Base-by-base conservation (phyloP, 2,797 vertebrate species). In the Hypotaenidia okinawae region DNA sequence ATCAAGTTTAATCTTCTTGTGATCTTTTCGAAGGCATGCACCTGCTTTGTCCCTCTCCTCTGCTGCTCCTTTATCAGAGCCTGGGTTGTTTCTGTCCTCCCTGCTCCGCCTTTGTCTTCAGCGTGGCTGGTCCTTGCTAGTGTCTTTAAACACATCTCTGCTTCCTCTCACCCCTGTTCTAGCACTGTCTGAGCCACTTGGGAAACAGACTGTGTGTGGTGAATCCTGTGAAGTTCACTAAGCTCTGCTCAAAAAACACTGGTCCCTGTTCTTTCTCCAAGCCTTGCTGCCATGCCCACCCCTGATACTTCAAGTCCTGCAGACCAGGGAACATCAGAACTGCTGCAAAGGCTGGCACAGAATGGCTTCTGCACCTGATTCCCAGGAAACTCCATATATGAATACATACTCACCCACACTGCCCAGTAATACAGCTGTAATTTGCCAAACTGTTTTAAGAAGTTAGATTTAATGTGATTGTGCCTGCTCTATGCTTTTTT, bases 1-100 rank as follows among this genome's bases (percentile, higher is more conserved):
- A 47, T 86, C 80, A 39, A 51, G 55, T 88, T 79, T 63, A 73
- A 59, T 54, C 76, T 37, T 23, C 77, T 16, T 66, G 86, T 88
- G 80, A 55, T 66, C 69, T 86, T 35, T 66, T 35, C 63, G 24
- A 2, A 63, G 77, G 63, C 51, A 62, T 32, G 23, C 86, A 22
- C 78, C 88, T 92, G 85, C 91, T 61, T 91, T 90, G 74, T 75
- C 45, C 24, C 54, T 75, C 64, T 80, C 24, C 79, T 39, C 6
- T 30, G 51, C 35, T 27, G 12, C 39, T 82, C 47, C 6, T 6
- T 11, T 39, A 35, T 25, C 58, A 41, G 63, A 85, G 92, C 30
- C 82, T 3, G 32, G 58, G 93, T 17, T 64, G 73, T 86, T 87
- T n/a, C 85, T 84, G 35, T 27, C 24, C 43, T 64, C 13, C 45